phyloP scores from a whole-genome alignment of 2,888 invertebrate species.

The Drosophila parthenogenetica region DNA sequence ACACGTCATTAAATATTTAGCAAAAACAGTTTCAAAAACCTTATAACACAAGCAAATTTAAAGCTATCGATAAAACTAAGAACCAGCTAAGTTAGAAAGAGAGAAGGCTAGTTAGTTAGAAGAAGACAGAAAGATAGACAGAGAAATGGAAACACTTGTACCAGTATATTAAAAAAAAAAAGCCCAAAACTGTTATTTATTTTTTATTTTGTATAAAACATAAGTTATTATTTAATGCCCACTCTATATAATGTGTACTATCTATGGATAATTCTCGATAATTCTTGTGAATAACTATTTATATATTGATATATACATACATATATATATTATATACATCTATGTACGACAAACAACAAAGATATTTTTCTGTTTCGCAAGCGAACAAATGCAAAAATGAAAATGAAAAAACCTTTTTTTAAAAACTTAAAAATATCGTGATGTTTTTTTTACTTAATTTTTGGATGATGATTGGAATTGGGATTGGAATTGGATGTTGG shows the following conservation, averaged over 20 bases:
- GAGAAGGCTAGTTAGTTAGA: slow-evolving; percentile 16
- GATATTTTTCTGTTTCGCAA: slow-evolving; percentile 79
- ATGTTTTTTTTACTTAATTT: not conserved
- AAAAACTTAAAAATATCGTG: slow-evolving; percentile 59
- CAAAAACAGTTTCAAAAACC: slow-evolving; percentile 45
- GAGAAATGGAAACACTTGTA: slow-evolving; percentile 63
- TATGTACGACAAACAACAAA: slow-evolving; percentile 72
- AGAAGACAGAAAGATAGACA: slow-evolving; percentile 6
- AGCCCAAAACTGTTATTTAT: slow-evolving; percentile 80
- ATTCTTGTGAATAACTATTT: slow-evolving; percentile 80
- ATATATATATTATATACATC: slow-evolving; percentile 58
- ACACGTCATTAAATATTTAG: slow-evolving; percentile 69
- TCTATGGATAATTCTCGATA: slow-evolving; percentile 68
- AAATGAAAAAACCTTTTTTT: slow-evolving; percentile 72
- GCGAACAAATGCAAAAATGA: slow-evolving; percentile 70
- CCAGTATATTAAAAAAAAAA: slow-evolving; percentile 59
- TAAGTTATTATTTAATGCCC: slow-evolving; percentile 57
- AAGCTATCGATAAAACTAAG: slow-evolving; percentile 27
- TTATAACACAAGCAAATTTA: slow-evolving; percentile 13
- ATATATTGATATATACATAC: slow-evolving; percentile 64
- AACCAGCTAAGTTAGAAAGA: slow-evolving; percentile 26
- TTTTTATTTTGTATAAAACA: slow-evolving; percentile 70
- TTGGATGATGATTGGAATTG: slow-evolving; percentile 8
- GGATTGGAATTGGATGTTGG: not conserved
- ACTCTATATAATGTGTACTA: slow-evolving; percentile 56